These are phyloP conservation scores for Anas platyrhynchos DNA, from an alignment of 2,113 vertebrate genomes.

Conservation along the genomic window DNA sequence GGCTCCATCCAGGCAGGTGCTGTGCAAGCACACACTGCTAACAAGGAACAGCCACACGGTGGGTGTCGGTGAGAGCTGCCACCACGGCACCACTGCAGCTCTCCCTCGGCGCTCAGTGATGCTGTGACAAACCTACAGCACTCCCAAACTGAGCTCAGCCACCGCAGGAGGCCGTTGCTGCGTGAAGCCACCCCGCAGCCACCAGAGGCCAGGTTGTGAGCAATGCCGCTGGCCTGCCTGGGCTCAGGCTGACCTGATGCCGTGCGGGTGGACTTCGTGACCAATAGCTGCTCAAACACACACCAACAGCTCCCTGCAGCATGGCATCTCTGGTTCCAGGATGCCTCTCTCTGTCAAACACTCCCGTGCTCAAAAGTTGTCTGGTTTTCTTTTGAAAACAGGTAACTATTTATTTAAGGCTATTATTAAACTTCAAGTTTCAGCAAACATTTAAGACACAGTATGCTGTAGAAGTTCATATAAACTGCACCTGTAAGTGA, in stretches of 20 bases:
- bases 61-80: rapidly evolving
- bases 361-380: neutral
- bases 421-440: slow-evolving; percentile 18
- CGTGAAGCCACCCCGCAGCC: neutral
- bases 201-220: neutral
- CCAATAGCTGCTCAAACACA: neutral
- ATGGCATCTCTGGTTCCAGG: neutral
- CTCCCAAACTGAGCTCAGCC: neutral
- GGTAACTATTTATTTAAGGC: neutral
- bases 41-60: rapidly evolving
- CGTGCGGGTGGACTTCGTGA: no score
- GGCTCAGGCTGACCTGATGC: neutral
- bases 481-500: slow-evolving; percentile 65
- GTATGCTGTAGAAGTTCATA: slow-evolving; percentile 19
- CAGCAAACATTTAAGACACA: neutral
- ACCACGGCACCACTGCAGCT: neutral
- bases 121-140: neutral
- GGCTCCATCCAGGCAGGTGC: rapidly evolving
- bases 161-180: neutral
- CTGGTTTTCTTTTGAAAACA: neutral
- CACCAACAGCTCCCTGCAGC: neutral
- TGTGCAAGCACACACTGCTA: neutral
- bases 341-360: neutral
- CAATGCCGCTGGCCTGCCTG: rapidly evolving
- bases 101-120: neutral